phyloP scores from a whole-genome alignment of 2,797 vertebrate species.

The Gambusia yucatana region DNA sequence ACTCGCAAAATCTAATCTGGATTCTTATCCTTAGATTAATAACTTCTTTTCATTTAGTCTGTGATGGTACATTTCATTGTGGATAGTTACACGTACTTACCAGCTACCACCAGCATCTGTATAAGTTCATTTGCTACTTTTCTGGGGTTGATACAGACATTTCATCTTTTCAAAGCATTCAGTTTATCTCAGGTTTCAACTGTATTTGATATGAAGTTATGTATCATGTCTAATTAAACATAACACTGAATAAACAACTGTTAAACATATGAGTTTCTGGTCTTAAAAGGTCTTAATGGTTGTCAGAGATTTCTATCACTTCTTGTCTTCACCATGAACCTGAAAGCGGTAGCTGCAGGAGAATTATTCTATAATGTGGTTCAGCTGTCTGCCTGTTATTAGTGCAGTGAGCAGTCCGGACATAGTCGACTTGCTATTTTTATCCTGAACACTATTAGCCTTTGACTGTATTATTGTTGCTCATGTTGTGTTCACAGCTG shows the following conservation, averaged over 20 bases:
- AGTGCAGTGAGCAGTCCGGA: not conserved
- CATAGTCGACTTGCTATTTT: conserved; percentile 1
- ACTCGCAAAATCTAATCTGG: not conserved
- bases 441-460: not conserved
- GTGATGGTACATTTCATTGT: not conserved
- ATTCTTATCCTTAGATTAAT: not conserved
- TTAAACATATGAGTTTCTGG: not conserved
- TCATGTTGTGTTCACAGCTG: not conserved
- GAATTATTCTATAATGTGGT: conserved; percentile 5
- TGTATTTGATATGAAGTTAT: not conserved
- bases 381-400: conserved; percentile 1
- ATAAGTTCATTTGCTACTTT: not conserved
- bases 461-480: not conserved
- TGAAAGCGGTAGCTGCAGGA: not conserved
- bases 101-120: not conserved
- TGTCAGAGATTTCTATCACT: no score
- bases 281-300: not conserved
- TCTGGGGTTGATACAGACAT: not conserved
- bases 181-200: not conserved
- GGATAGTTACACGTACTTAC: not conserved
- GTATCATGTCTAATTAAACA: not conserved
- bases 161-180: no score
- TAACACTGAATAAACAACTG: not conserved
- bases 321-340: not conserved
- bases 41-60: not conserved